Evolutionary conservation across 2,113 vertebrate species (phyloP).

Genomic region (Nothobranchius furzeri): DNA sequence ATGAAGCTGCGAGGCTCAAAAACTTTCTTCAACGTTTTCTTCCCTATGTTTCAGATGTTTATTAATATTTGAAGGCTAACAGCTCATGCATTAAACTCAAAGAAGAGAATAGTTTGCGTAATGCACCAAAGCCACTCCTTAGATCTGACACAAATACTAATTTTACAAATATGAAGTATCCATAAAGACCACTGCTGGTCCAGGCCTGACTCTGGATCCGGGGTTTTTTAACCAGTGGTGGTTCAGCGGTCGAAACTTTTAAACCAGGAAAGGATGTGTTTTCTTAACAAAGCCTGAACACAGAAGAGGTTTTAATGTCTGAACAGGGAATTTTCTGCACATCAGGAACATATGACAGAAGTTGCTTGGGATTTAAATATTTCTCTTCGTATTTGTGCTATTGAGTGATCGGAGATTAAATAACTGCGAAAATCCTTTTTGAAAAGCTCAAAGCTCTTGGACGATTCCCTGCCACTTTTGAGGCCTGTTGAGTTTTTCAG

Average conservation of each 20-base stretch:
- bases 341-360: slow-evolving; percentile 56
- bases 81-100: too few species aligned
- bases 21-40: too few species aligned
- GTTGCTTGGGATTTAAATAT: slow-evolving; percentile 64
- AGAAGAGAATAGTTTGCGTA: too few species aligned
- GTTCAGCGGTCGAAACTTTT: slow-evolving; percentile 28
- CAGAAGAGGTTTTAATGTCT: slow-evolving; percentile 31
- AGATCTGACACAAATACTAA: too few species aligned
- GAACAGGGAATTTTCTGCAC: slow-evolving; percentile 40
- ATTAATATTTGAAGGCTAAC: too few species aligned
- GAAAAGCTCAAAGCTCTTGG: slow-evolving; percentile 50
- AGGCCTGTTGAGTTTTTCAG: slow-evolving; percentile 50
- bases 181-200: too few species aligned
- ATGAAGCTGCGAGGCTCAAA: too few species aligned
- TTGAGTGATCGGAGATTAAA: slow-evolving; percentile 67
- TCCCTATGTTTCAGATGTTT: too few species aligned
- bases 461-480: slow-evolving; percentile 43
- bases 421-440: slow-evolving; percentile 64
- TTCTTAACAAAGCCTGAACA: slow-evolving; percentile 39
- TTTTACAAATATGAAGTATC: too few species aligned
- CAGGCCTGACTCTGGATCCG: too few species aligned
- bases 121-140: too few species aligned
- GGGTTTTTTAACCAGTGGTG: neutral
- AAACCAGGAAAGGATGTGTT: slow-evolving; percentile 51
- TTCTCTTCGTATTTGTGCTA: slow-evolving; percentile 63